Conservation (phyloP, 2,113 vertebrate species). For the Heterotis niloticus region DNA sequence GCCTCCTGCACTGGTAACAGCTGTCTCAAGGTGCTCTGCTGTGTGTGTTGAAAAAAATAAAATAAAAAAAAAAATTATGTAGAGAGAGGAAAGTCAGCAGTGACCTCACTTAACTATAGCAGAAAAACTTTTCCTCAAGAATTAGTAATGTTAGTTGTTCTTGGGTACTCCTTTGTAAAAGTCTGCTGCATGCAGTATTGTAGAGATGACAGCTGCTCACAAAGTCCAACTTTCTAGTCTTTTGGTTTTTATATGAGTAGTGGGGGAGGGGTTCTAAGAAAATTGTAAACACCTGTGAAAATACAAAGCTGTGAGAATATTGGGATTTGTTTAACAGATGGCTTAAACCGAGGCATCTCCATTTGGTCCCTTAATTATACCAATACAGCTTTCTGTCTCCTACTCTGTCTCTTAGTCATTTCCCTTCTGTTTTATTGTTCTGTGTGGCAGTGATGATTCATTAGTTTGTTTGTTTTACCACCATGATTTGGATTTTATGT, state of each 20-base stretch:
- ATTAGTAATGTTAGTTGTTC: neutral
- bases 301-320: conserved; percentile 24
- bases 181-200: neutral
- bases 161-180: neutral
- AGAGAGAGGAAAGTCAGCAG: neutral
- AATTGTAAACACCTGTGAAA: conserved; percentile 44
- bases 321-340: conserved; percentile 49
- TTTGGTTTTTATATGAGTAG: neutral
- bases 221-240: neutral
- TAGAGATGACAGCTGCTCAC: neutral
- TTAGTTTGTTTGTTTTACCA: neutral
- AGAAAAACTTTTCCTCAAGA: neutral
- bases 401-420: neutral
- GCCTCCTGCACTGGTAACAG: neutral
- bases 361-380: conserved; percentile 35
- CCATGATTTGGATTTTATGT: too few relatives aligned
- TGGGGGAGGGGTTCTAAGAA: conserved; percentile 19
- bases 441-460: neutral
- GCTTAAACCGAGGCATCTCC: conserved; percentile 35
- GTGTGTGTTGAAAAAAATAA: too few relatives aligned
- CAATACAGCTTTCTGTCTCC: neutral
- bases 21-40: neutral
- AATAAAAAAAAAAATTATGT: too few relatives aligned
- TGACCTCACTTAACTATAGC: neutral
- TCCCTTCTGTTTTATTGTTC: neutral